Evolutionary conservation across 37 sponge, comb jelly and placozoan species (phyloP).

Genomic region (Mnemiopsis leidyi): DNA sequence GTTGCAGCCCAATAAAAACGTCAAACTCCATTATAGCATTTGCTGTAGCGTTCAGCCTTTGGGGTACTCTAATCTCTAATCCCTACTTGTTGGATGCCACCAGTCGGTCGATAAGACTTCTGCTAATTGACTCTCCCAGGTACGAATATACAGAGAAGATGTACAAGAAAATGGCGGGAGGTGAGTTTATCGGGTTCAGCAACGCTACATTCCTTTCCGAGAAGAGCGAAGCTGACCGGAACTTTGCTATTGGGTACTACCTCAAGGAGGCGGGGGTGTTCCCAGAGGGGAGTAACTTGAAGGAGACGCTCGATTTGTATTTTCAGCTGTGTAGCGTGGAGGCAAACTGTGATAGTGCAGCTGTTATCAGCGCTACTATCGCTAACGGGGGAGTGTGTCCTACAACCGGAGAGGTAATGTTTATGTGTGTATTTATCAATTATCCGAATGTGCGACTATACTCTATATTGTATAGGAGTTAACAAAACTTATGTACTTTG

Average conservation of each 20-base stretch:
- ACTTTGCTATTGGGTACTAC: slow-evolving; percentile 67
- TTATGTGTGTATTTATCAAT: too few species aligned
- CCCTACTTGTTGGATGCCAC: too few species aligned
- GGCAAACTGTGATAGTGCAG: slow-evolving; percentile 60
- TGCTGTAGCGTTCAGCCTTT: too few species aligned
- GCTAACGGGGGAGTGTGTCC: slow-evolving; percentile 70
- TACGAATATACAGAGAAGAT: neutral
- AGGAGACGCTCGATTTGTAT: slow-evolving; percentile 66
- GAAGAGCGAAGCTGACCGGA: slow-evolving; percentile 64
- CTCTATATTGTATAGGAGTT: too few species aligned
- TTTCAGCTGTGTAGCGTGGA: slow-evolving; percentile 69
- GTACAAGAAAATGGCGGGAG: slow-evolving; percentile 65
- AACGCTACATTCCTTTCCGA: slow-evolving; percentile 68
- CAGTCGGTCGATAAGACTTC: too few species aligned
- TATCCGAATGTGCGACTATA: too few species aligned
- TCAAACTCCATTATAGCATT: too few species aligned
- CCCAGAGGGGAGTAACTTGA: slow-evolving; percentile 32
- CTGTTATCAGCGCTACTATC: slow-evolving; percentile 66
- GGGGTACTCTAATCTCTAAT: too few species aligned
- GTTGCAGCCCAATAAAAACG: too few species aligned
- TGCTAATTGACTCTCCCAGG: too few species aligned
- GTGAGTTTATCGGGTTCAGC: slow-evolving; percentile 62
- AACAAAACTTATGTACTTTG: too few species aligned
- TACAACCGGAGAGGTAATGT: slow-evolving; percentile 51
- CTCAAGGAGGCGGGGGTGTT: slow-evolving; percentile 65